phyloP scores from a whole-genome alignment of 2,113 vertebrate species.

The Pyrgilauda ruficollis region DNA sequence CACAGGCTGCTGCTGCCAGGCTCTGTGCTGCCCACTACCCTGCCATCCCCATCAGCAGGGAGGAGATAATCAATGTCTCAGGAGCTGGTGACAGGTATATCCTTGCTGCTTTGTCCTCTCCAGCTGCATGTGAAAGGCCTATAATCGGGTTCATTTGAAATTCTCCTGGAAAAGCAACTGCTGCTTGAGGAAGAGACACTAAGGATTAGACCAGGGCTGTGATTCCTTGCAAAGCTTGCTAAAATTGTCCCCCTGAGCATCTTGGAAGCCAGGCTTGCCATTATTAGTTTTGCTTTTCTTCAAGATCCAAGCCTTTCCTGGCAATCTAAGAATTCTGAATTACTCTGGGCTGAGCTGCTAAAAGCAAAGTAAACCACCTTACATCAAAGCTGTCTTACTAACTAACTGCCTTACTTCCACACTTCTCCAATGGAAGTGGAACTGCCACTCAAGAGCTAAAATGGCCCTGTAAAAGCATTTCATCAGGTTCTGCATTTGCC shows the following conservation, averaged over 20 bases:
- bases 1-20: conserved; percentile 65
- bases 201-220: background rate
- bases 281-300: conserved; percentile 5
- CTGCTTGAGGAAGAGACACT: background rate
- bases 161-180: background rate
- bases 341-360: background rate
- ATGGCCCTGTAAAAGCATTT: background rate
- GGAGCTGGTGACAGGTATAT: conserved; percentile 89
- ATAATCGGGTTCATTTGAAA: background rate
- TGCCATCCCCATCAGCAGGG: conserved; percentile 63
- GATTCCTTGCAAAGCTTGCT: background rate
- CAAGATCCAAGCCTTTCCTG: background rate
- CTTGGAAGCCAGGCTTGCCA: background rate
- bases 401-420: background rate
- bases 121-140: background rate
- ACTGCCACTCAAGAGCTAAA: background rate
- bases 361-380: conserved; percentile 19
- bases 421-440: background rate
- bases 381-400: background rate
- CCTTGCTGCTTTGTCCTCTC: background rate
- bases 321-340: background rate
- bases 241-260: background rate
- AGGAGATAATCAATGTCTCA: conserved; percentile 83
- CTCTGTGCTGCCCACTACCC: conserved; percentile 84
- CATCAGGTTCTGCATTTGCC: background rate